A percentile compares a stretch with the other conserved stretches of the same genome.
Conservation (phyloP, 2,113 vertebrate genomes). For the Sapayoa aenigma region DNA sequence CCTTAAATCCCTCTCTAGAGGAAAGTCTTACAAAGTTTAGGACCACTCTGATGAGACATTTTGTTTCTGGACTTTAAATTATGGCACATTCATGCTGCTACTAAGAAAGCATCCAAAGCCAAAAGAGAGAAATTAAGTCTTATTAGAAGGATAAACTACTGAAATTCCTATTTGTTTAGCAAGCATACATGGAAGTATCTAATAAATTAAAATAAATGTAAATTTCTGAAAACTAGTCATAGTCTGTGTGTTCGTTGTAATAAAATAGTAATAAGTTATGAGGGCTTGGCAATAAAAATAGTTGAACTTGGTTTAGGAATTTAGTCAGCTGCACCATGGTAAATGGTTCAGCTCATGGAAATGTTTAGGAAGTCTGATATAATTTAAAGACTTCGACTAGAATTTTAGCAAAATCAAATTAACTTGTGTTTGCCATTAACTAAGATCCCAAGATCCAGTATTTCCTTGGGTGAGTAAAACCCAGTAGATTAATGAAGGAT, state of each 20-base stretch:
- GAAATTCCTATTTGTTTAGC: not conserved
- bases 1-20: not conserved
- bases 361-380: not conserved
- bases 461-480: not conserved
- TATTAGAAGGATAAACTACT: not conserved
- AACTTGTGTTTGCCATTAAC: not conserved
- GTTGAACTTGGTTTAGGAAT: not conserved
- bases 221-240: not conserved
- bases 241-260: not conserved
- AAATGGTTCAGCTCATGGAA: not conserved
- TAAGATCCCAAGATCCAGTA: not conserved
- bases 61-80: not conserved
- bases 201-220: not conserved
- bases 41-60: accelerated
- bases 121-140: not conserved
- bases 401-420: not conserved
- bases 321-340: not conserved
- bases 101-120: not conserved
- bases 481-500: not conserved
- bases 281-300: not conserved
- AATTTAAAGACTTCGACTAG: not conserved
- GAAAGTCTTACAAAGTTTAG: not conserved
- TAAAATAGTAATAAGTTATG: not conserved
- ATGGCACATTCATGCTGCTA: not conserved
- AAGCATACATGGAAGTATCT: accelerated